A percentile compares a stretch with the other conserved stretches of the same genome.
phyloP scores from a whole-genome alignment of 2,797 vertebrate species.

The Helarctos malayanus region DNA sequence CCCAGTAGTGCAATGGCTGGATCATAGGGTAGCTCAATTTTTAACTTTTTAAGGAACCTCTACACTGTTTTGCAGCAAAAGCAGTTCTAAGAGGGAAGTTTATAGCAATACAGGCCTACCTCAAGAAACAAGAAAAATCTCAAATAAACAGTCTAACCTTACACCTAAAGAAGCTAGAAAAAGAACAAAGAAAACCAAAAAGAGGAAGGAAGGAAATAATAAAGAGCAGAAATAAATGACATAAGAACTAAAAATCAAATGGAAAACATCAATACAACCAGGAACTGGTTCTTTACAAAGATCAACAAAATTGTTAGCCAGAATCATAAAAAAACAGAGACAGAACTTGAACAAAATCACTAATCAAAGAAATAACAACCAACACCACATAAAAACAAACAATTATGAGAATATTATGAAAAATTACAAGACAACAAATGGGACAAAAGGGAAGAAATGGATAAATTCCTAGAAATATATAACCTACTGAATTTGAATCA shows the following conservation, averaged over 20 bases:
- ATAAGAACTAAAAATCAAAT: neutral
- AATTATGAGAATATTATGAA: neutral
- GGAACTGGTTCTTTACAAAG: neutral
- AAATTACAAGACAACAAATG: neutral
- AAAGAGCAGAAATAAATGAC: neutral
- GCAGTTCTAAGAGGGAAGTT: neutral
- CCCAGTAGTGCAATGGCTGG: too few species aligned
- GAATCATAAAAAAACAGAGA: neutral
- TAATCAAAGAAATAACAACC: neutral
- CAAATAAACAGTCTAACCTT: neutral
- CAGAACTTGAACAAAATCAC: neutral
- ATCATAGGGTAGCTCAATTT: too few species aligned
- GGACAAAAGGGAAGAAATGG: neutral
- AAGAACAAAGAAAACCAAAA: neutral
- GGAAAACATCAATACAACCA: neutral
- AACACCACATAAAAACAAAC: neutral
- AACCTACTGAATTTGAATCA: neutral
- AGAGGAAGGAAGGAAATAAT: neutral
- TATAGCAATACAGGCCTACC: neutral
- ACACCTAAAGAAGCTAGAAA: neutral
- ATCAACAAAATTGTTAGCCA: neutral
- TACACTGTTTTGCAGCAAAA: neutral
- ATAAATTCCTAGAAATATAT: neutral
- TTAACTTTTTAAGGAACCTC: too few species aligned
- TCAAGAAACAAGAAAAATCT: neutral